Evolutionary conservation across 2,888 invertebrate genomes (phyloP), one percentile per base, ranked within the genome.

Genomic region (Drosophila atripex): DNA sequence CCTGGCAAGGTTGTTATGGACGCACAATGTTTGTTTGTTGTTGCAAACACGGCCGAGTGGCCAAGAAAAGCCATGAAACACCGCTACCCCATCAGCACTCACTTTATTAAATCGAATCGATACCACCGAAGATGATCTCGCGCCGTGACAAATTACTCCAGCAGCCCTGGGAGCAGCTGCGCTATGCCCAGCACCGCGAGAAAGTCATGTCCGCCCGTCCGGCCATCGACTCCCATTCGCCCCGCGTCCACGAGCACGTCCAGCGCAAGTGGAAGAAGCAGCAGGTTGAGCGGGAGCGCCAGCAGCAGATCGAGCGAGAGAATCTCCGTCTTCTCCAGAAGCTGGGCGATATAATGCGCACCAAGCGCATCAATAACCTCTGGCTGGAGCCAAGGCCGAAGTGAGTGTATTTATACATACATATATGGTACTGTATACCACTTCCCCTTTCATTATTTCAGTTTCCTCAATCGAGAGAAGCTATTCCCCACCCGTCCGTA

Each of bases 281-380:
- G 53, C 95, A 95, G 89, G 93, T 93, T 39, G 95, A 96, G 91
- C 92, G 92, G 35, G 96, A 96, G 86, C 93, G 96, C 39, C 93
- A 93, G 76, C 89, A 91, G 61, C 93, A 93, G 90, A 94, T 96
- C 46, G 93, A 94, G 90, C 92, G 92, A 53, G 95, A 95, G 85
- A 96, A 96, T 92, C 93, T 94, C 80, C 93, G 94, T 46, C 90
- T 96, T 60, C 91, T 95, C 77, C 94, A 95, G 91, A 93, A 94
- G 51, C 92, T 96, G 74, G 92, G 92, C 60, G 92, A 93, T 75
- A 94, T 96, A 78, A 95, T 95, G 95, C 92, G 91, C 65, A 93
- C 92, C 38, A 94, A 93, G 86, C 92, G 95, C 46, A 92, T 95
- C 39, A 94, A 95, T 79, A 95, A 95, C 88, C 93, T 92, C 72